Evolutionary conservation across 2,888 invertebrate genomes (phyloP).

Genomic region (Acanthopleura granulata): DNA sequence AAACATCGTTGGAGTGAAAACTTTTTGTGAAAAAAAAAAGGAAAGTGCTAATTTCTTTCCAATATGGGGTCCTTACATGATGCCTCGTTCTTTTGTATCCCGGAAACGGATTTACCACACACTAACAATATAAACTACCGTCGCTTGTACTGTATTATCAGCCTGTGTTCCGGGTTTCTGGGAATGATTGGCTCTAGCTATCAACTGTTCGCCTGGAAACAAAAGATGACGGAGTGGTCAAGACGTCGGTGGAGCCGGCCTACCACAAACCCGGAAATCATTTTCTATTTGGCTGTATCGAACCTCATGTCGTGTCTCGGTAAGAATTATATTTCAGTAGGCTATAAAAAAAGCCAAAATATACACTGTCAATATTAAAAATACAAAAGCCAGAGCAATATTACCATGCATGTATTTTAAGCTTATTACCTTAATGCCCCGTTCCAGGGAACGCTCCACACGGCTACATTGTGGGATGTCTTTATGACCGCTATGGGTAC

Average conservation of each 20-base stretch:
- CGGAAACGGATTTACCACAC: constrained; percentile 5
- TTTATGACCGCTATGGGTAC: too few species aligned
- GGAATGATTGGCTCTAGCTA: not conserved
- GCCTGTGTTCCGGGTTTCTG: not conserved
- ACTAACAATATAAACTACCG: not conserved
- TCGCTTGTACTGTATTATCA: constrained; percentile 5
- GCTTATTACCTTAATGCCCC: too few species aligned
- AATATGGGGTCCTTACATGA: constrained; percentile 14
- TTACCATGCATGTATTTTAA: too few species aligned
- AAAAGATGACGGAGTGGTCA: not conserved
- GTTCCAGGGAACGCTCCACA: too few species aligned
- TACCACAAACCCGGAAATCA: constrained; percentile 4
- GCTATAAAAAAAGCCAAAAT: too few species aligned
- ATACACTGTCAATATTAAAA: too few species aligned
- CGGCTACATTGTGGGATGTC: too few species aligned
- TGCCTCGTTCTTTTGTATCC: constrained; percentile 18
- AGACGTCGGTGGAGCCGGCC: not conserved
- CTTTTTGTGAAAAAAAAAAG: too few species aligned
- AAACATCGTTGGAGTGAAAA: too few species aligned
- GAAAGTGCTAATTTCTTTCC: too few species aligned
- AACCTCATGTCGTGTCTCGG: constrained; percentile 15
- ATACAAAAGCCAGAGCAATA: too few species aligned
- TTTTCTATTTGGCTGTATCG: constrained; percentile 5
- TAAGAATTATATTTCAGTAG: too few species aligned
- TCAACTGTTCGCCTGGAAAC: constrained; percentile 12